Percentiles rank a stretch among this genome's conserved stretches.
Conservation (phyloP, 2,113 vertebrate genomes). For the Pteropus alecto region DNA sequence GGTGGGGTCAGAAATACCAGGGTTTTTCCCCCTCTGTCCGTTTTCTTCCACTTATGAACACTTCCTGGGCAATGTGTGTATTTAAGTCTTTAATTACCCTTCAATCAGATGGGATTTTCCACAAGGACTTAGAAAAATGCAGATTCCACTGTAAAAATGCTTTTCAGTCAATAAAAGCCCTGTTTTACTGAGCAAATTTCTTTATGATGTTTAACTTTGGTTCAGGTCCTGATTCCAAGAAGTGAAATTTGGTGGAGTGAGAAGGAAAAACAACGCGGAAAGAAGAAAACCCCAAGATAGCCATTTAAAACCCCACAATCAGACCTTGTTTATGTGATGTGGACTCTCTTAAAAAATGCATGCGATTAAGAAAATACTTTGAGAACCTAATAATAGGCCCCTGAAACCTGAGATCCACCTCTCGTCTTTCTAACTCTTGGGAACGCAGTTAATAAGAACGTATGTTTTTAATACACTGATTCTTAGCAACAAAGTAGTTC, state of each 20-base stretch:
- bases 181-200: constrained; percentile 64
- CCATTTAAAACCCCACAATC: constrained; percentile 50
- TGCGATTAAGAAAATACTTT: constrained; percentile 67
- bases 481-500: constrained; percentile 75
- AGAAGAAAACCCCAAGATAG: constrained; percentile 43
- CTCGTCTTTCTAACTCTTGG: constrained; percentile 67
- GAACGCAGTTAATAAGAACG: constrained; percentile 56
- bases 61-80: neutral
- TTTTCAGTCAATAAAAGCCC: constrained; percentile 72
- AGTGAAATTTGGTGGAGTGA: constrained; percentile 45
- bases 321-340: constrained; percentile 53
- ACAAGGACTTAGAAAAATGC: constrained; percentile 64
- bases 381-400: constrained; percentile 68
- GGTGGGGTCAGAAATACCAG: neutral
- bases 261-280: constrained; percentile 18
- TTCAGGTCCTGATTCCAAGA: constrained; percentile 54
- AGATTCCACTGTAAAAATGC: constrained; percentile 75
- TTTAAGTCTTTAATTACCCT: constrained; percentile 53
- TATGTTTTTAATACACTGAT: constrained; percentile 71
- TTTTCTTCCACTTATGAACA: constrained; percentile 13
- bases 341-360: constrained; percentile 59
- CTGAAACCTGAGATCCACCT: constrained; percentile 70
- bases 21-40: neutral
- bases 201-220: constrained; percentile 76
- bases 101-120: constrained; percentile 65